Conservation (phyloP, 2,797 vertebrate species). For the Pangasius macronema region DNA sequence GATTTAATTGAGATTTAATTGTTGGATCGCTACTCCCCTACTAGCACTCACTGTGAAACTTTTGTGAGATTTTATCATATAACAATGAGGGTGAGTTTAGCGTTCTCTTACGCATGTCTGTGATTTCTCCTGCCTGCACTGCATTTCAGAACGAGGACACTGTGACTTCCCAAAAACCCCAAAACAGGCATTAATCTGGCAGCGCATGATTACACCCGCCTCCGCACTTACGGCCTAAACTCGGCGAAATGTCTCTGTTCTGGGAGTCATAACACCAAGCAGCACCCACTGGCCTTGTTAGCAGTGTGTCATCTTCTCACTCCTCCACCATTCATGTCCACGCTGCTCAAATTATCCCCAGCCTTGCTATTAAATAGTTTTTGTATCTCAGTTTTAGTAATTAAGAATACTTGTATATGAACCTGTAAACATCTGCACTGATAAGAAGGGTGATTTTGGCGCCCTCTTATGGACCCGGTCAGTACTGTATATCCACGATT, state of each 20-base stretch:
- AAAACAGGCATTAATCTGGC: background rate
- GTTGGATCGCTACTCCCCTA: too few relatives aligned
- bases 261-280: background rate
- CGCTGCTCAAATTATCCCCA: background rate
- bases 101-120: background rate
- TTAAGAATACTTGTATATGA: background rate
- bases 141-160: background rate
- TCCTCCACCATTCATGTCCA: background rate
- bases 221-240: background rate
- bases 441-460: background rate
- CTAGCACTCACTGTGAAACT: too few relatives aligned
- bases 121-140: background rate
- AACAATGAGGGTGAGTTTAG: background rate
- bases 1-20: background rate
- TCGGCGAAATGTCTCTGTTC: background rate
- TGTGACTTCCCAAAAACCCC: background rate
- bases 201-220: background rate
- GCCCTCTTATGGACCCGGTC: conserved; percentile 20
- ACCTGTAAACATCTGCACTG: conserved; percentile 1
- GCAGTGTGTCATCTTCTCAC: conserved; percentile 1
- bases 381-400: conserved; percentile 9
- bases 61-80: background rate
- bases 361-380: background rate
- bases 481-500: background rate
- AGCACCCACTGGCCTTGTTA: background rate